A percentile compares a stretch with the other conserved stretches of the same genome.
phyloP scores from a whole-genome alignment of 2,113 vertebrate species.

The Proterorhinus semilunaris region DNA sequence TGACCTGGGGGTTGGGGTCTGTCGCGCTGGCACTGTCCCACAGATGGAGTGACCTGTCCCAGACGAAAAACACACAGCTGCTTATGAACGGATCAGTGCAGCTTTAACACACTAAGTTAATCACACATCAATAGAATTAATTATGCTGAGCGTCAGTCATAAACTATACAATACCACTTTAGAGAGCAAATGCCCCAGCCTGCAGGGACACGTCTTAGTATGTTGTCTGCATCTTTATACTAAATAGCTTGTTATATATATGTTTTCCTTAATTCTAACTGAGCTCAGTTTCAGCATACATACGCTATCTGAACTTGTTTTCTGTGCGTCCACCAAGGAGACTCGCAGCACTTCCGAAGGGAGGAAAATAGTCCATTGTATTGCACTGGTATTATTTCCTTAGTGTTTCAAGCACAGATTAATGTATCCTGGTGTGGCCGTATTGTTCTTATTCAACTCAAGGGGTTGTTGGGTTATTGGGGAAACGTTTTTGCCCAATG shows the following conservation, averaged over 20 bases:
- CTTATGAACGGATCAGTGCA: conserved; percentile 8
- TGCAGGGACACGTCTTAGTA: too few species aligned
- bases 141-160: neutral
- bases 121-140: conserved; percentile 1
- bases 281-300: too few species aligned
- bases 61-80: conserved; percentile 45
- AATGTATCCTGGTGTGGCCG: conserved; percentile 68
- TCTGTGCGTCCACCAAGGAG: conserved; percentile 13
- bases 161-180: neutral
- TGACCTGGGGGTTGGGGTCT: conserved; percentile 45
- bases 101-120: conserved; percentile 1
- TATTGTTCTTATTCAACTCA: conserved; percentile 65
- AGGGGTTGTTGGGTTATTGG: conserved; percentile 42
- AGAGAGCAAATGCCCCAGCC: neutral
- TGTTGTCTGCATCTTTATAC: too few species aligned
- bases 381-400: conserved; percentile 77
- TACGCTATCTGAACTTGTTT: too few species aligned
- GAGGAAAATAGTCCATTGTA: conserved; percentile 74
- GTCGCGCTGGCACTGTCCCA: conserved; percentile 17
- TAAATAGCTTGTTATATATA: too few species aligned
- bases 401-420: conserved; percentile 71
- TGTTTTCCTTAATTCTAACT: too few species aligned
- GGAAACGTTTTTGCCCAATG: conserved; percentile 45
- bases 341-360: conserved; percentile 53
- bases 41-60: conserved; percentile 53